Base-by-base conservation (phyloP, 2,888 invertebrate species). In the Amphipyra tragopoginis region DNA sequence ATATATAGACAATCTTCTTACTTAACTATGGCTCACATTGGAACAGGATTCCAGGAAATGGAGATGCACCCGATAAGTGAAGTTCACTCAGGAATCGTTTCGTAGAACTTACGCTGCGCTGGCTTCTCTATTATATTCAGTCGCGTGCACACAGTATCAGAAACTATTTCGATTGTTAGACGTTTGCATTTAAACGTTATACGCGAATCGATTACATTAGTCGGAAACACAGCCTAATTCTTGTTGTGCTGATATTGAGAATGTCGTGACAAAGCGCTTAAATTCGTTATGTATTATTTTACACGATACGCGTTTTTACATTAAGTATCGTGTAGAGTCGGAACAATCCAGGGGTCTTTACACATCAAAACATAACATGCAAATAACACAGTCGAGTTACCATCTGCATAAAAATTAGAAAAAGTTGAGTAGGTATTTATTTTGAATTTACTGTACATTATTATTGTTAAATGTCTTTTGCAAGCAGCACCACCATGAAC, bases 21-120 rank as follows among this genome's bases (percentile, higher is more conserved):
- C 33, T 15, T 4, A 36, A 36, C 36, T 36, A 15, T 39, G 44
- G 40, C 52, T 55, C n/a, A 55, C 14, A 13, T 29, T 7, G 55
- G 11, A 54, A 56, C 64, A 51, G 33, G 47, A 29, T 65, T 57
- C 52, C 39, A 65, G 53, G 49, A 71, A 71, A 60, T 52, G 48
- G 21, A 65, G 71, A 71, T 53, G 65, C 49, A 54, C 51, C 60
- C 50, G 65, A 71, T 70, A 60, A 44, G 15, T 39, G 56, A 38
- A 54, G 40, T 61, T 71, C 54, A 57, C 51, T 71, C 50, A 45
- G 51, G 48, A 72, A 67, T 68, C 52, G 53, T 60, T 72, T 60
- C 48, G 52, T 42, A 11, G 51, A 65, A 61, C 21, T 53, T 40
- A 11, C 44, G n/a, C 45, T 21, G 29, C 44, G n/a, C 45, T 21